These are phyloP conservation scores for Thunnus thynnus DNA, from an alignment of 2,113 vertebrate species.

Conservation along the genomic window DNA sequence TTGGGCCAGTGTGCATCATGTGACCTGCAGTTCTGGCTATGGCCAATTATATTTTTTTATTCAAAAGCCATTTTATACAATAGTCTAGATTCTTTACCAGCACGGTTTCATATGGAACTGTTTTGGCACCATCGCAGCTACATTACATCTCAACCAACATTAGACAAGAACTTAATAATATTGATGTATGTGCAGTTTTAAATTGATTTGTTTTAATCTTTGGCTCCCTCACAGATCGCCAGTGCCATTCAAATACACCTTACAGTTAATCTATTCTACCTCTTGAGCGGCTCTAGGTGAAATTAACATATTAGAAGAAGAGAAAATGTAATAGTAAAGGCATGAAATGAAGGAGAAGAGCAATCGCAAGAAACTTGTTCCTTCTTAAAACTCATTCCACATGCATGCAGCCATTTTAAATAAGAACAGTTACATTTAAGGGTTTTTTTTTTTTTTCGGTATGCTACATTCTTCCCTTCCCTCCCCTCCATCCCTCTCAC, in stretches of 20 bases:
- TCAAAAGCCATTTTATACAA: not conserved
- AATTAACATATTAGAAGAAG: not conserved
- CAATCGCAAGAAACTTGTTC: not conserved
- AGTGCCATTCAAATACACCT: not conserved
- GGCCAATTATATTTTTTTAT: too few relatives aligned
- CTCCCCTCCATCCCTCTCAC: conserved; percentile 70
- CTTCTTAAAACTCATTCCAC: conserved; percentile 32
- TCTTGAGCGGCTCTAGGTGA: not conserved
- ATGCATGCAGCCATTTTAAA: conserved; percentile 10
- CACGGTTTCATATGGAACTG: not conserved
- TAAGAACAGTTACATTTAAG: conserved; percentile 5
- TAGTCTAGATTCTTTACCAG: not conserved
- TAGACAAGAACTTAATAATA: too few relatives aligned
- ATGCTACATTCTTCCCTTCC: conserved; percentile 22
- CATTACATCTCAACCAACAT: too few relatives aligned
- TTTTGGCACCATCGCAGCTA: not conserved
- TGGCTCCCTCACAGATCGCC: not conserved
- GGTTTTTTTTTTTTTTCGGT: not conserved
- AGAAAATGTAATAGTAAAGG: not conserved
- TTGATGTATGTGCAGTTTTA: too few relatives aligned
- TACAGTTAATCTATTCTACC: not conserved
- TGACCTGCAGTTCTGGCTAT: too few relatives aligned
- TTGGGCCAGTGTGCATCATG: too few relatives aligned
- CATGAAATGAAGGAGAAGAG: not conserved
- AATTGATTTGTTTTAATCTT: too few relatives aligned